Base-by-base conservation (phyloP, 2,797 vertebrate species). In the Eleutherodactylus coqui region DNA sequence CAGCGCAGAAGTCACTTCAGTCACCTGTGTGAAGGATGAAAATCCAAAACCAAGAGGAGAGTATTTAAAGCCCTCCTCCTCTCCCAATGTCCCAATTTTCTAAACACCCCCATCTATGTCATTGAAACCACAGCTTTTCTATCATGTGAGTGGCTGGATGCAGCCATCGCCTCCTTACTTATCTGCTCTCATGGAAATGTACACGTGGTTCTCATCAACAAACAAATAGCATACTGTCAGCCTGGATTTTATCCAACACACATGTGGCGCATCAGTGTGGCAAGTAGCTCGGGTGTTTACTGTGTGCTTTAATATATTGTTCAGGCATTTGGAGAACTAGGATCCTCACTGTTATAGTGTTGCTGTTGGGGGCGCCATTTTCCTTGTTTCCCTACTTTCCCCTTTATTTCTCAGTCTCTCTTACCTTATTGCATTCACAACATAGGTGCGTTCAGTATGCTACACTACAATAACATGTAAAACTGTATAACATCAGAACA, bases 171-270 rank as follows among this genome's bases (percentile, higher is more conserved):
- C 82, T 72, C 76, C 45, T 53, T 55, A 75, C 24, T 53, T 78
- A 70, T 69, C 69, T 87, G 19, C 14, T 77, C 17, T 53, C 27
- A 75, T 14, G 32, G 16, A 64, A 62, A 67, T 38, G 29, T 55
- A 67, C 86, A 87, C 45, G 17, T 87, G 77, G 55, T 84, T 84
- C n/a, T 51, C 53, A 87, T 87, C 69, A 87, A 75, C 62, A 53
- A 75, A 79, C 36, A 79, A 75, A 60, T 14, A 47, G 79, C 79
- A 55, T 0, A 45, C n/a, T 45, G 4, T 53, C 24, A 58, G 34
- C 27, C 67, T 82, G 67, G 43, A 64, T 87, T 69, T 43, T n/a
- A 85, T 75, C 38, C n/a, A 41, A 75, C 43, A 80, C 86, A 87
- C 75, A 64, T 87, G 86, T 32, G 17, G 27, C 75, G 36, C 19